Evolutionary conservation across 2,888 invertebrate species (phyloP).

Genomic region (Ichneumon xanthorius): DNA sequence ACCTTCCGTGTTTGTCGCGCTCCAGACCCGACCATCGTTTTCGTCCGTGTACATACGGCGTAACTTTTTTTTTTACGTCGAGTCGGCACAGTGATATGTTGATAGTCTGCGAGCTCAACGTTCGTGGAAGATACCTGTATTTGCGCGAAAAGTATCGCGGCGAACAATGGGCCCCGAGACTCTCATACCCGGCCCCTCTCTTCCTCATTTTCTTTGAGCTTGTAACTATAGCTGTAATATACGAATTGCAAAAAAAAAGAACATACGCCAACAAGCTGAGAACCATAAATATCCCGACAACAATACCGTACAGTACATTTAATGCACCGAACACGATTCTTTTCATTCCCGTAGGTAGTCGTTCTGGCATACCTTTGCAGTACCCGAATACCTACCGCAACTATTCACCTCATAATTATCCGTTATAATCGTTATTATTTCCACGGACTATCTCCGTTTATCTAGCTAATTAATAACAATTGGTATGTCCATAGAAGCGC

Average conservation of each 20-base stretch:
- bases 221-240: constrained; percentile 32
- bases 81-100: constrained; percentile 10
- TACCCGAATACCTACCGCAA: not conserved
- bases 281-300: constrained; percentile 60
- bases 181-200: constrained; percentile 36
- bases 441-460: not conserved
- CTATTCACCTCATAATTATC: not conserved
- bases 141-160: constrained; percentile 31
- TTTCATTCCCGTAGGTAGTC: not conserved
- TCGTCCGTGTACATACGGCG: constrained; percentile 21
- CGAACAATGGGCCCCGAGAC: constrained; percentile 50
- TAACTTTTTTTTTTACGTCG: not conserved
- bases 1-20: constrained; percentile 77
- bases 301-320: constrained; percentile 23
- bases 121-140: constrained; percentile 36
- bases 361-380: not conserved
- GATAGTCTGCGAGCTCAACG: constrained; percentile 7
- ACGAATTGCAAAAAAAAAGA: constrained; percentile 36
- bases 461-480: not conserved
- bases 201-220: constrained; percentile 8
- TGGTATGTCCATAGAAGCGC: not conserved
- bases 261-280: constrained; percentile 51
- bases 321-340: not conserved
- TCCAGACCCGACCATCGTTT: constrained; percentile 39
- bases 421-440: not conserved